phyloP scores from a whole-genome alignment of 2,888 invertebrate genomes.

The Diarsia brunnea region DNA sequence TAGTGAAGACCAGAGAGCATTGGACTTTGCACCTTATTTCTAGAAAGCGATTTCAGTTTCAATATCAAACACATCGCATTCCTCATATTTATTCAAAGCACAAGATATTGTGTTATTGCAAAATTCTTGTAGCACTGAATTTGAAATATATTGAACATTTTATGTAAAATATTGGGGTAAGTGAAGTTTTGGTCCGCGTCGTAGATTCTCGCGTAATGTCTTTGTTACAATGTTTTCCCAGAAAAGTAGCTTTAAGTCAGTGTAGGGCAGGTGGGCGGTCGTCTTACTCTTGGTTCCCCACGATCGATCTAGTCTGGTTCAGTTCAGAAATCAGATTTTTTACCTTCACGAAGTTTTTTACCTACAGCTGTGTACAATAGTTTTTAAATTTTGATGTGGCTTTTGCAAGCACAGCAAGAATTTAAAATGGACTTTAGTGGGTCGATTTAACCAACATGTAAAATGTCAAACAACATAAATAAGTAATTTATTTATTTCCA shows the following conservation, averaged over 20 bases:
- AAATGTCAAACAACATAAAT: too few relatives aligned
- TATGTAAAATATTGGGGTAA: neutral
- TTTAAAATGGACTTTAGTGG: too few relatives aligned
- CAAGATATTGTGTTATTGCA: neutral
- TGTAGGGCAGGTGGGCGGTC: neutral
- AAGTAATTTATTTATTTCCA: too few relatives aligned
- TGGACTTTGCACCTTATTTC: slow-evolving; percentile 10
- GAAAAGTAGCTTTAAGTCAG: neutral
- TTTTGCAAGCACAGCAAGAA: neutral
- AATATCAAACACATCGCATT: neutral
- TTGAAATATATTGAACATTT: neutral
- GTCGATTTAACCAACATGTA: too few relatives aligned
- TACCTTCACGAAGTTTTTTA: neutral
- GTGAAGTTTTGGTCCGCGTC: neutral
- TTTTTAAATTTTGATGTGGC: neutral
- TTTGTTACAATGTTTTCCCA: neutral
- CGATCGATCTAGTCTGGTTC: neutral
- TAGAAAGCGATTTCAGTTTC: neutral
- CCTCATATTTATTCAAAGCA: slow-evolving; percentile 6
- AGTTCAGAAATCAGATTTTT: too few relatives aligned
- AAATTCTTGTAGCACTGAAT: neutral
- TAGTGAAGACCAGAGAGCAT: neutral
- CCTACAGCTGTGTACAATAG: neutral
- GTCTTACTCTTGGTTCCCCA: neutral
- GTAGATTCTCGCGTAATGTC: neutral